Evolutionary conservation across 2,797 vertebrate species (phyloP).

Genomic region (Morus bassanus): DNA sequence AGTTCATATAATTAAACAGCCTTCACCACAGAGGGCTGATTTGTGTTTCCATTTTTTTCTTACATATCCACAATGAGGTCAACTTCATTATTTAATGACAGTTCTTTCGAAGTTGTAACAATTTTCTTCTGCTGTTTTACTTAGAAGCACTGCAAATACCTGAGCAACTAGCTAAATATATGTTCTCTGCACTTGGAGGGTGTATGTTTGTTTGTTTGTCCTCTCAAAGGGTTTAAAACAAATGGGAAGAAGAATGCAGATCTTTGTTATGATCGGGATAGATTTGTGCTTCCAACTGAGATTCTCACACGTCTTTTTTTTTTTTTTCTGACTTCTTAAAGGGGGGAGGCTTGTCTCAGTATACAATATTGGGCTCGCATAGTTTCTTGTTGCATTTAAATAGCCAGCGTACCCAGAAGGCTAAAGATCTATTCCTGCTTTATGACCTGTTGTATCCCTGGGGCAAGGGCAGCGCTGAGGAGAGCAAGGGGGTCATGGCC

Average conservation of each 20-base stretch:
- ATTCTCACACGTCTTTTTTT: background rate
- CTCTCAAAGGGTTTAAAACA: conserved; percentile 44
- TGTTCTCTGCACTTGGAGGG: background rate
- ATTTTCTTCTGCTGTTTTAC: background rate
- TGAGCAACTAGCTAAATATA: background rate
- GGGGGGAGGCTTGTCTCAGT: background rate
- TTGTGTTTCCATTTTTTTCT: background rate
- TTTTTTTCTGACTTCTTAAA: background rate
- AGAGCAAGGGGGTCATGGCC: conserved; percentile 77
- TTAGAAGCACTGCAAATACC: background rate
- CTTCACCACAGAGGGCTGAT: background rate
- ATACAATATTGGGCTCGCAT: conserved; percentile 14
- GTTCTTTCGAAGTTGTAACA: conserved; percentile 4
- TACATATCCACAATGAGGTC: background rate
- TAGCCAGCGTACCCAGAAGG: conserved; percentile 59
- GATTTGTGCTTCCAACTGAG: conserved; percentile 42
- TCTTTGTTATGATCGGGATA: conserved; percentile 13
- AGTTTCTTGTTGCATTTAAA: conserved; percentile 67
- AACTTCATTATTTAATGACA: conserved; percentile 13
- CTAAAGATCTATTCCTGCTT: conserved; percentile 76
- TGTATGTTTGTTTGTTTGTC: conserved; percentile 47
- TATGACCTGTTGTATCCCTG: conserved; percentile 74
- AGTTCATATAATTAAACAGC: background rate
- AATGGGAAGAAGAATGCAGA: conserved; percentile 45
- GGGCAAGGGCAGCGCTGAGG: conserved; percentile 55